phyloP scores from a whole-genome alignment of 2,113 vertebrate species.

The Regulus satrapa region DNA sequence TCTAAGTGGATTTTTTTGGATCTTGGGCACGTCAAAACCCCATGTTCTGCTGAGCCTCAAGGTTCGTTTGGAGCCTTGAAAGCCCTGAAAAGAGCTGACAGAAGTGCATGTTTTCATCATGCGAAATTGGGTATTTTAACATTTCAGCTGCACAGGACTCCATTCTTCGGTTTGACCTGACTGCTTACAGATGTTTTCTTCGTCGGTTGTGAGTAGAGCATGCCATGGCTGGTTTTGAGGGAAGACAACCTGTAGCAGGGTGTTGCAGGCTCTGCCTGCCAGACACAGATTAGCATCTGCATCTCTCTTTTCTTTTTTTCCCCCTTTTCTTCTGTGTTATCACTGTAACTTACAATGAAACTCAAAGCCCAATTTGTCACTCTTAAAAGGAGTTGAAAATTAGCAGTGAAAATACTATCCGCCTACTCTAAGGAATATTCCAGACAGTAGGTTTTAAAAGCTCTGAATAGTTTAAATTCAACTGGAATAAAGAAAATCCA shows the following conservation, averaged over 20 bases:
- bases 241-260: not conserved
- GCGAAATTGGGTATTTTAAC: not conserved
- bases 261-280: not conserved
- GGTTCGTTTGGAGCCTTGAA: fast-evolving
- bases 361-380: not conserved
- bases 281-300: not conserved
- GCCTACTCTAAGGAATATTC: not conserved
- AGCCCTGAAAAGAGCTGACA: not conserved
- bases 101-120: not conserved
- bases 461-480: not conserved
- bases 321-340: not conserved
- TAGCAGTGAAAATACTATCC: not conserved
- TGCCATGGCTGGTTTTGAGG: not conserved
- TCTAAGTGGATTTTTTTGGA: not conserved
- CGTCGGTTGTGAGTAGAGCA: not conserved
- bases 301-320: not conserved
- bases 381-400: not conserved
- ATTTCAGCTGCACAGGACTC: not conserved
- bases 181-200: not conserved
- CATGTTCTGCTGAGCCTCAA: not conserved
- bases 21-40: not conserved
- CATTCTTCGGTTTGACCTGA: not conserved
- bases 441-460: not conserved
- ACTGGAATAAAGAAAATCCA: not conserved
- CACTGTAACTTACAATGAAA: not conserved